Percentiles rank a stretch among this genome's conserved stretches.
phyloP scores from a whole-genome alignment of 1,140 invertebrate species.

The Drosophila funebris region DNA sequence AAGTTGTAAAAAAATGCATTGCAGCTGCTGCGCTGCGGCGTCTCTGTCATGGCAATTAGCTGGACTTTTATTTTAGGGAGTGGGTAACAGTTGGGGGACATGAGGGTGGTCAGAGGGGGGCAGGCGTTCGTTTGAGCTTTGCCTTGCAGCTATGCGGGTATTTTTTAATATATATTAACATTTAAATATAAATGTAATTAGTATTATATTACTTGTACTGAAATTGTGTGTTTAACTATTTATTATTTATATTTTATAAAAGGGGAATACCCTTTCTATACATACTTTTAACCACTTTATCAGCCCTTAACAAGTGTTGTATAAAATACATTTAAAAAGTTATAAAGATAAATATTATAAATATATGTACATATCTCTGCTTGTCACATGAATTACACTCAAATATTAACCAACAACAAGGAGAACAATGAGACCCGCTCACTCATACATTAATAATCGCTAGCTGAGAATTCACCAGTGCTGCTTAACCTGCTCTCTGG shows the following conservation, averaged over 20 bases:
- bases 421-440: constrained; percentile 10
- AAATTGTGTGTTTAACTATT: neutral
- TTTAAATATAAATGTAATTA: constrained; percentile 4
- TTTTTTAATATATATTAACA: neutral
- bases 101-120: neutral
- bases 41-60: constrained; percentile 69
- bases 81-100: neutral
- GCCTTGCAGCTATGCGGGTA: constrained; percentile 11
- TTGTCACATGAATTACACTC: constrained; percentile 17
- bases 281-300: neutral
- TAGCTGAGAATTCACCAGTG: constrained; percentile 29
- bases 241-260: neutral
- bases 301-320: constrained; percentile 15
- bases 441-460: constrained; percentile 34
- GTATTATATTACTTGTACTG: neutral
- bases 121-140: neutral
- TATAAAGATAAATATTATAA: neutral
- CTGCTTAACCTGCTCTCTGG: constrained; percentile 30
- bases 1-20: constrained; percentile 55
- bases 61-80: constrained; percentile 39
- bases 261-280: constrained; percentile 9
- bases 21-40: constrained; percentile 65
- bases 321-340: neutral
- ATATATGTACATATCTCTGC: neutral
- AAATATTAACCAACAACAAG: constrained; percentile 42